phyloP scores from a whole-genome alignment of 2,888 invertebrate species.

The Chloroclystis v-ata region DNA sequence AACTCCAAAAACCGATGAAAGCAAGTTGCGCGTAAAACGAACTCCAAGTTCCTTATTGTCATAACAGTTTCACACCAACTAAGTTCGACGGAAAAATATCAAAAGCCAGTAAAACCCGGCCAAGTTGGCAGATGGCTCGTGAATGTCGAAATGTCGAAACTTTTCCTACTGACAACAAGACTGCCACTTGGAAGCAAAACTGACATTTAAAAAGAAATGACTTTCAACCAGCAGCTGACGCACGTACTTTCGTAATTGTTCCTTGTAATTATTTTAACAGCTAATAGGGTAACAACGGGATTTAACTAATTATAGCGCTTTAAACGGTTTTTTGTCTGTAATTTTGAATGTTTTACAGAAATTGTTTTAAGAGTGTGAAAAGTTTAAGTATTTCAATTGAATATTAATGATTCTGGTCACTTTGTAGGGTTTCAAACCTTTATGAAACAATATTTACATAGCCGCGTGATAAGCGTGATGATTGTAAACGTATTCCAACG shows the following conservation, averaged over 20 bases:
- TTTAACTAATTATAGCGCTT: conserved; percentile 45
- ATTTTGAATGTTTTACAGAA: no score
- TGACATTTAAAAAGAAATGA: conserved; percentile 49
- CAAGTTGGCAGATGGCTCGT: conserved; percentile 55
- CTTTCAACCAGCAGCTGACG: conserved; percentile 51
- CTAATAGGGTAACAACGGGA: conserved; percentile 47
- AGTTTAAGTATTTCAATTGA: no score
- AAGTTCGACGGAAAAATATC: conserved; percentile 22
- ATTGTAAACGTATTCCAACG: no score
- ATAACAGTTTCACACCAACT: conserved; percentile 10
- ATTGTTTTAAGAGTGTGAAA: no score
- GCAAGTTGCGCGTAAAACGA: no score
- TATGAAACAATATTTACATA: no score
- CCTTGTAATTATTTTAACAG: conserved; percentile 52
- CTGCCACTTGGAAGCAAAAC: conserved; percentile 30
- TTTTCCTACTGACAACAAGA: conserved; percentile 51
- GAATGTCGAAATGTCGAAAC: conserved; percentile 59
- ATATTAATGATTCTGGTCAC: no score
- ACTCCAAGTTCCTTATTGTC: background rate
- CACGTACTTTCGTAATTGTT: conserved; percentile 51
- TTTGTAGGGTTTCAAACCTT: no score
- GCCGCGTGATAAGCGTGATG: no score
- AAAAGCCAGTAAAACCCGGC: conserved; percentile 38
- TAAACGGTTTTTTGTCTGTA: conserved; percentile 20
- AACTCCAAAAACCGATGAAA: no score